These are phyloP conservation scores for Calephelis nemesis DNA, from an alignment of 1,140 invertebrate species.

Conservation along the genomic window DNA sequence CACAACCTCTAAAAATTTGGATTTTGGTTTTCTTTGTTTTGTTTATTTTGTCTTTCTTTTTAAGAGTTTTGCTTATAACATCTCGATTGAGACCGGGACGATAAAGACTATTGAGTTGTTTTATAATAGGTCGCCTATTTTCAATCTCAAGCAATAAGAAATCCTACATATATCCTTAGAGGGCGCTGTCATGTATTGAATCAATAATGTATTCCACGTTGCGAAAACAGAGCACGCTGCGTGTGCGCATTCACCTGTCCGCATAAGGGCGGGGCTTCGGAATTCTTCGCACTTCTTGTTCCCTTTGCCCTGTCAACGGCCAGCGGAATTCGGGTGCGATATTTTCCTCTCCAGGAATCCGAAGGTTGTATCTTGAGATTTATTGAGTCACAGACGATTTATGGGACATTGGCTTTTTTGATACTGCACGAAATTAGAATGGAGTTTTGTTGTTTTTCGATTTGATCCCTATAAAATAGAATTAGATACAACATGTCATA, in stretches of 20 bases:
- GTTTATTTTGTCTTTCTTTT: no score
- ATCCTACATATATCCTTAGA: neutral
- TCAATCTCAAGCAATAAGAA: neutral
- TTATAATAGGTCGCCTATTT: no score
- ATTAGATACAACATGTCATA: no score
- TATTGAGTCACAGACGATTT: conserved; percentile 43
- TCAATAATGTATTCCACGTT: conserved; percentile 54
- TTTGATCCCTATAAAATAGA: no score
- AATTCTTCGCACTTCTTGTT: conserved; percentile 46
- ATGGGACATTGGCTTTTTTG: conserved; percentile 31
- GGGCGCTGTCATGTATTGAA: conserved; percentile 6
- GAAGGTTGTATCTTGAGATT: conserved; percentile 49
- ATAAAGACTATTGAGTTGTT: no score
- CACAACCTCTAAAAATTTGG: no score
- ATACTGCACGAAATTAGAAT: neutral
- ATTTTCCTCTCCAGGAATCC: conserved; percentile 68
- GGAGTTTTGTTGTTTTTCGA: neutral
- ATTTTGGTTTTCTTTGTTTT: no score
- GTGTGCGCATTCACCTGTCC: conserved; percentile 71
- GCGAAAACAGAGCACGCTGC: conserved; percentile 61
- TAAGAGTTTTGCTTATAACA: no score
- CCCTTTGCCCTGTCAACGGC: conserved; percentile 52
- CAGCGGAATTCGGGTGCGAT: conserved; percentile 73
- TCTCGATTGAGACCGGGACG: no score
- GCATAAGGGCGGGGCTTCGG: conserved; percentile 56